Conservation (phyloP, 92 coral and sea anemone species). For the Actinernus sp. region DNA sequence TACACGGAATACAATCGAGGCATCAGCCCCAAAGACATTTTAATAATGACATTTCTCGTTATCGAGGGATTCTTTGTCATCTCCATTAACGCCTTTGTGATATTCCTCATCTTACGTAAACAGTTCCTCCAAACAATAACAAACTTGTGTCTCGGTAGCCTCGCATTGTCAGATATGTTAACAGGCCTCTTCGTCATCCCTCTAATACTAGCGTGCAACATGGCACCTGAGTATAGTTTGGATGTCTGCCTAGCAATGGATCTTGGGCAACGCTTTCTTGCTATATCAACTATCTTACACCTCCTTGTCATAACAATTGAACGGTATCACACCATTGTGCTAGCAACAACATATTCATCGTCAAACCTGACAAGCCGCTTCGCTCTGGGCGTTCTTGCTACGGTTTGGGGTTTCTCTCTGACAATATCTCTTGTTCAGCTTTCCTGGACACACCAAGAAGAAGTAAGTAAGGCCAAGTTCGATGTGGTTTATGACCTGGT, state of each 20-base stretch:
- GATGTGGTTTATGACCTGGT: conserved; percentile 47
- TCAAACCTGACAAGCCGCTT: conserved; percentile 5
- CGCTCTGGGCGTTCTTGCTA: conserved; percentile 6
- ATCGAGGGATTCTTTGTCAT: conserved; percentile 40
- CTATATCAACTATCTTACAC: conserved; percentile 73
- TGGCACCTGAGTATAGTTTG: neutral
- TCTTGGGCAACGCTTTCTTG: conserved; percentile 72
- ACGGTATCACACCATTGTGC: conserved; percentile 75
- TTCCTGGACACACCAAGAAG: conserved; percentile 28
- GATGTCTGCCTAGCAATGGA: conserved; percentile 78
- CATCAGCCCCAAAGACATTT: no score
- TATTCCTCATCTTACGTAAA: conserved; percentile 45
- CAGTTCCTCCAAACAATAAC: conserved; percentile 61
- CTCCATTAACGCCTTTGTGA: conserved; percentile 58
- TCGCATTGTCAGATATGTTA: conserved; percentile 73
- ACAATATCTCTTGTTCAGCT: conserved; percentile 60
- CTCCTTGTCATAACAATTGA: conserved; percentile 69
- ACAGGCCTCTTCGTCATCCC: conserved; percentile 70
- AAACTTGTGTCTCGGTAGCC: conserved; percentile 73
- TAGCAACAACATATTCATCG: conserved; percentile 43
- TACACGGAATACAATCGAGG: no score
- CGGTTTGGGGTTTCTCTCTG: conserved; percentile 62
- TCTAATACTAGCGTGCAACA: conserved; percentile 62
- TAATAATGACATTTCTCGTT: conserved; percentile 12
- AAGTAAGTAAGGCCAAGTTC: neutral